Percentiles rank a stretch among this genome's conserved stretches.
phyloP scores from a whole-genome alignment of 1,140 invertebrate species.

The Linepithema humile region DNA sequence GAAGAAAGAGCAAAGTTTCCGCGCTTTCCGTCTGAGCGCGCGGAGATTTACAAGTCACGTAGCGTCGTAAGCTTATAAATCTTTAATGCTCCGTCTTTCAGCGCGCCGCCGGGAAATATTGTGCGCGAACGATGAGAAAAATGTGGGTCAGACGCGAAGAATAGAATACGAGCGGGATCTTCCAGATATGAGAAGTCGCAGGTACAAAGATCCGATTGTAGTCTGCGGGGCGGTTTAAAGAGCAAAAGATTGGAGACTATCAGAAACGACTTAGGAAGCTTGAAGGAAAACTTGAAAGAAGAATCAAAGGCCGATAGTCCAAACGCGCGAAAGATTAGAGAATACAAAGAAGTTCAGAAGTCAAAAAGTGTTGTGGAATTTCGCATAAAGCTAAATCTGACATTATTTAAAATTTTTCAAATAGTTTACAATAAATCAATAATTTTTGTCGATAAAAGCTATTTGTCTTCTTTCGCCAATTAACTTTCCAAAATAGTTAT shows the following conservation, averaged over 20 bases:
- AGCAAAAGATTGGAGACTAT: not conserved
- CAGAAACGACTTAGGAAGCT: not conserved
- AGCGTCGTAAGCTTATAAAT: slow-evolving; percentile 52
- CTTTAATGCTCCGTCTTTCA: slow-evolving; percentile 54
- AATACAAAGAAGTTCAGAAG: too few species aligned
- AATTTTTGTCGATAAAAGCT: not conserved
- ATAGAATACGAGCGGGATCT: not conserved
- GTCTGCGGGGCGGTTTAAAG: not conserved
- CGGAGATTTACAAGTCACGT: slow-evolving; percentile 50
- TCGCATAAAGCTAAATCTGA: too few species aligned
- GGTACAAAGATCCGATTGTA: not conserved
- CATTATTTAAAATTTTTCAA: not conserved
- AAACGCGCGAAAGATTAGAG: too few species aligned
- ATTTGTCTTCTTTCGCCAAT: too few species aligned
- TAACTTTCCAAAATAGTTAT: too few species aligned
- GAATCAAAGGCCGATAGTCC: too few species aligned
- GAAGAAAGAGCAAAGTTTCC: not conserved
- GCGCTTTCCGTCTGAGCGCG: slow-evolving; percentile 19
- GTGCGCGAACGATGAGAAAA: slow-evolving; percentile 54
- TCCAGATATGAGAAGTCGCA: slow-evolving; percentile 1
- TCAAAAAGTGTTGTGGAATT: not conserved
- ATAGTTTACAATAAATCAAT: not conserved
- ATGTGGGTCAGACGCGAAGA: slow-evolving; percentile 42
- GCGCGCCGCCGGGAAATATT: slow-evolving; percentile 56
- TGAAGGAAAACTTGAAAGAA: too few species aligned